Percentiles rank a stretch among this genome's conserved stretches.
Conservation (phyloP, 2,888 invertebrate species). For the Byasa hedistus region DNA sequence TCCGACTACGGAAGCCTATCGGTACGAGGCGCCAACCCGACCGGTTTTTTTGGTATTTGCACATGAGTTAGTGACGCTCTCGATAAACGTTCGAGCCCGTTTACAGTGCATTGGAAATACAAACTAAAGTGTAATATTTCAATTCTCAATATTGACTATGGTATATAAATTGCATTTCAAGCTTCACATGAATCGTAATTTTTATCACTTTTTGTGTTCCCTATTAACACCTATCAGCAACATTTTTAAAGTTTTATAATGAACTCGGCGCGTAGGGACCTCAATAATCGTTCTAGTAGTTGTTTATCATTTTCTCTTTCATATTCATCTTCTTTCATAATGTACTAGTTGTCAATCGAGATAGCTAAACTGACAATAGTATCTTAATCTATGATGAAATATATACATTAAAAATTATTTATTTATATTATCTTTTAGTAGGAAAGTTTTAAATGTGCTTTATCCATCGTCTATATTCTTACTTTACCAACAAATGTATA, state of each 20-base stretch:
- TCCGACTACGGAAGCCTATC: conserved; percentile 21
- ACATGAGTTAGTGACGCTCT: conserved; percentile 16
- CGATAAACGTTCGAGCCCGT: background rate
- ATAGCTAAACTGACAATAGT: no score
- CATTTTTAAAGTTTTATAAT: background rate
- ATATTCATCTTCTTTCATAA: no score
- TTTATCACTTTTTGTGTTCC: background rate
- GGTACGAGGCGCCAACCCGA: conserved; percentile 23
- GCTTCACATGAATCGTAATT: background rate
- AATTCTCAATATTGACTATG: background rate
- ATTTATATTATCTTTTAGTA: no score
- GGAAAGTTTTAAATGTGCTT: no score
- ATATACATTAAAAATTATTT: no score
- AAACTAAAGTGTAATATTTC: background rate
- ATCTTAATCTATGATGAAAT: no score
- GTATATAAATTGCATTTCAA: background rate
- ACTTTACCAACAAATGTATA: no score
- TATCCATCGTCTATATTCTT: no score
- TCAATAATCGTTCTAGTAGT: background rate
- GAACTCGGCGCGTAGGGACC: background rate
- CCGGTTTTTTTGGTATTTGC: conserved; percentile 30
- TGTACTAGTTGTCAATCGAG: no score
- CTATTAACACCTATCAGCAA: background rate
- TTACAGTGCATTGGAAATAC: conserved; percentile 10
- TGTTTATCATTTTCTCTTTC: no score